A percentile compares a stretch with the other conserved stretches of the same genome.
phyloP scores from a whole-genome alignment of 2,888 invertebrate genomes.

The Amphipoea oculea region DNA sequence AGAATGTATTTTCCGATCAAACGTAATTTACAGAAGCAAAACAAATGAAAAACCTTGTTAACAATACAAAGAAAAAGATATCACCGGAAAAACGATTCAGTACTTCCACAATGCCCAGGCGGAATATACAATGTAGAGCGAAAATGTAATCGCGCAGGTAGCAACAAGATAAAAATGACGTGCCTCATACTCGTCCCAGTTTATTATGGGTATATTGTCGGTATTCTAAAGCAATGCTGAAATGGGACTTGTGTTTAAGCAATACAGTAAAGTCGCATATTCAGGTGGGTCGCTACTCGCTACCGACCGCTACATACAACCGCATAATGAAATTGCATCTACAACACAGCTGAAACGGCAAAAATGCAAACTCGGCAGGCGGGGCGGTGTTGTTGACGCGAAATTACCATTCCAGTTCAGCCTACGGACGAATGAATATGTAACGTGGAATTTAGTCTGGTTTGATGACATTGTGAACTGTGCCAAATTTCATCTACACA shows the following conservation, averaged over 20 bases:
- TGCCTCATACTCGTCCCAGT: conserved; percentile 26
- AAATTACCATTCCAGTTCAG: conserved; percentile 86
- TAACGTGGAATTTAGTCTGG: conserved; percentile 82
- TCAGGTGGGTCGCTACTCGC: conserved; percentile 71
- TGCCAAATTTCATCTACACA: conserved; percentile 64
- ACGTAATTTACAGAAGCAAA: conserved; percentile 76
- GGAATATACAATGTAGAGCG: conserved; percentile 31
- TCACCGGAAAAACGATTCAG: conserved; percentile 40
- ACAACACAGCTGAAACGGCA: conserved; percentile 80
- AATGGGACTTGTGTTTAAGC: conserved; percentile 73
- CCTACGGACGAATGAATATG: conserved; percentile 87
- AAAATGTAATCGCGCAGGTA: conserved; percentile 43
- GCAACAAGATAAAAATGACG: conserved; percentile 43
- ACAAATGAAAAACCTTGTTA: conserved; percentile 64
- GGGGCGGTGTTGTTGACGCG: conserved; percentile 83
- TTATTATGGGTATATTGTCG: conserved; percentile 39
- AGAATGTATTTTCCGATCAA: conserved; percentile 78
- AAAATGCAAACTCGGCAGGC: conserved; percentile 84
- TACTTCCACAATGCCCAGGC: conserved; percentile 23
- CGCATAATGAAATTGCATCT: conserved; percentile 74
- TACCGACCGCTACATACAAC: conserved; percentile 51
- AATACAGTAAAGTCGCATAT: conserved; percentile 74
- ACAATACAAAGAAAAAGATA: conserved; percentile 59
- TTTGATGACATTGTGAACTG: conserved; percentile 77
- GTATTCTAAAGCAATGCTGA: conserved; percentile 56